A percentile compares a stretch with the other conserved stretches of the same genome.
Conservation (phyloP, 2,113 vertebrate species). For the Chionis minor region DNA sequence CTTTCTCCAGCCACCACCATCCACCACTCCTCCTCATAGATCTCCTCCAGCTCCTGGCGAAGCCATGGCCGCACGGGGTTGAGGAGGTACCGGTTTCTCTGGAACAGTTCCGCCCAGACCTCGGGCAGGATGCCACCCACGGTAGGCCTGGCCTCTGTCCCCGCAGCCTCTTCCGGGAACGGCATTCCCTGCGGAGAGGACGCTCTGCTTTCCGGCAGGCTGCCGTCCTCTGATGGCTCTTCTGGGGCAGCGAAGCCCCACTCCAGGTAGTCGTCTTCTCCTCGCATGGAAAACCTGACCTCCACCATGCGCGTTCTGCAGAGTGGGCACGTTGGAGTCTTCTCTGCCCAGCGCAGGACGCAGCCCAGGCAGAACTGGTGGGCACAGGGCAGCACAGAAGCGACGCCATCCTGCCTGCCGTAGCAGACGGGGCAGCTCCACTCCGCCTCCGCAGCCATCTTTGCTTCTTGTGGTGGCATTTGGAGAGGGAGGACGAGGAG, state of each 20-base stretch:
- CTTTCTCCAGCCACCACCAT: neutral
- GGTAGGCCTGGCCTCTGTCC: neutral
- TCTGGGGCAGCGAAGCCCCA: neutral
- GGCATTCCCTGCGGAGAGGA: too few relatives aligned
- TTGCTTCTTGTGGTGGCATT: neutral
- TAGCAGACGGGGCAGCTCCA: neutral
- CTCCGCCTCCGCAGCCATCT: neutral
- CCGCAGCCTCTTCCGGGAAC: neutral
- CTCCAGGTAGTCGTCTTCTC: neutral
- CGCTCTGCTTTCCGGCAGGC: too few relatives aligned
- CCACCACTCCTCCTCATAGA: neutral
- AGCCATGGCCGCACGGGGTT: neutral
- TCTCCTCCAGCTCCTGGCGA: neutral
- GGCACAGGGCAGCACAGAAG: neutral
- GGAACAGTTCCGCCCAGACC: neutral
- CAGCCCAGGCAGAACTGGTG: neutral
- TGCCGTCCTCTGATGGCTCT: neutral
- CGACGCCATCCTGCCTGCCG: neutral
- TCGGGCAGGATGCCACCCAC: neutral
- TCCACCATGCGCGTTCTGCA: too few relatives aligned
- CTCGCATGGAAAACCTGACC: neutral
- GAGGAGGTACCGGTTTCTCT: neutral
- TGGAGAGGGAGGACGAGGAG: neutral
- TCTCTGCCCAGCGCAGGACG: too few relatives aligned
- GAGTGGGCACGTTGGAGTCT: too few relatives aligned